A percentile compares a stretch with the other conserved stretches of the same genome.
phyloP scores from a whole-genome alignment of 64 coral and sea anemone species.

The Cladopsammia gracilis region DNA sequence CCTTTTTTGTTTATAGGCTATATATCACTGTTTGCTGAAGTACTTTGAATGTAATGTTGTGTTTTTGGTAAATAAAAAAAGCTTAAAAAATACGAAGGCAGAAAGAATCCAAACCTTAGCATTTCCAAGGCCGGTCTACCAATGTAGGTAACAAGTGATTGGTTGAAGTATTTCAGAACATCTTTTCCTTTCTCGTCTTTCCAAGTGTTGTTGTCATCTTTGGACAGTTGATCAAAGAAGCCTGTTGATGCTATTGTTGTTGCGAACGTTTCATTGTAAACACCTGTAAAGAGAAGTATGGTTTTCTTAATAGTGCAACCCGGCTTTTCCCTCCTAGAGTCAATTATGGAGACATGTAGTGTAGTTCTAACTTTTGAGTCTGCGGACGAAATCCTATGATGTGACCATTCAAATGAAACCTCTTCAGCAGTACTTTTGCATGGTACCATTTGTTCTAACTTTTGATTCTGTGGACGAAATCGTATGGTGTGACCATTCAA shows the following conservation, averaged over 20 bases:
- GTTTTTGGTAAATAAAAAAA: neutral
- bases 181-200: constrained; percentile 39
- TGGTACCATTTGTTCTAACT: too few species aligned
- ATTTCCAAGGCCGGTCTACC: constrained; percentile 49
- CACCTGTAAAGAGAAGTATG: neutral
- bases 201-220: constrained; percentile 51
- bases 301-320: neutral
- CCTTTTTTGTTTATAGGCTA: too few species aligned
- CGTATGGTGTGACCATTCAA: too few species aligned
- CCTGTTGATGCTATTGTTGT: neutral
- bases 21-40: too few species aligned
- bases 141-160: constrained; percentile 50
- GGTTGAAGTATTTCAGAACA: constrained; percentile 37
- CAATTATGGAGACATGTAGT: too few species aligned
- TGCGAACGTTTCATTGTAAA: neutral
- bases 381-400: too few species aligned
- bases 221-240: constrained; percentile 31
- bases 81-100: neutral
- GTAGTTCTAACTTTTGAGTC: too few species aligned
- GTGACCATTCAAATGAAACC: too few species aligned
- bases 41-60: too few species aligned
- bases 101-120: constrained; percentile 44
- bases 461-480: too few species aligned
- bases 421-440: too few species aligned
- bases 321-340: too few species aligned